Evolutionary conservation across 1,140 invertebrate species (phyloP).

Genomic region (Eriocheir sinensis): DNA sequence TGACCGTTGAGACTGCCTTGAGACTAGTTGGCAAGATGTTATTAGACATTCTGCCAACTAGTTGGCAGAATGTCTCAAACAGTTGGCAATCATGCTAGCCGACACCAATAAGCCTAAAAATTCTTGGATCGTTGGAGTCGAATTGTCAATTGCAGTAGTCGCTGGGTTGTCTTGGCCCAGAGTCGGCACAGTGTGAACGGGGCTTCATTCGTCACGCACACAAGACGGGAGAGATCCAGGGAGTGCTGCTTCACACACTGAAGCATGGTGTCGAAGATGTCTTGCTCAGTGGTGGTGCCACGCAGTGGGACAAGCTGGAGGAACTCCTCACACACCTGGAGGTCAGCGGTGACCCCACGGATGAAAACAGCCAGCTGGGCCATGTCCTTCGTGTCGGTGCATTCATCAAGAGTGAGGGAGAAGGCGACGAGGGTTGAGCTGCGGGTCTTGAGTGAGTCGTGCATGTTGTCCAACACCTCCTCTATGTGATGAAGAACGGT

Average conservation of each 20-base stretch:
- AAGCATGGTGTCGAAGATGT: constrained; percentile 35
- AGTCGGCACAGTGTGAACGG: too few species aligned
- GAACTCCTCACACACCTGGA: constrained; percentile 44
- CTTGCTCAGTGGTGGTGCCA: not conserved
- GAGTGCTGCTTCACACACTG: constrained; percentile 15
- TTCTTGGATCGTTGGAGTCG: too few species aligned
- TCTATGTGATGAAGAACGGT: not conserved
- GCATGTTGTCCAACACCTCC: constrained; percentile 25
- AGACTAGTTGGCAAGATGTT: too few species aligned
- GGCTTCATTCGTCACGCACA: constrained; percentile 59
- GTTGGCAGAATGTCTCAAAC: too few species aligned
- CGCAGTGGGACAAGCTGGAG: constrained; percentile 32
- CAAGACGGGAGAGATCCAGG: constrained; percentile 48
- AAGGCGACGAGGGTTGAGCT: not conserved
- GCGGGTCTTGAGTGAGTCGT: not conserved
- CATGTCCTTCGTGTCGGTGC: constrained; percentile 46
- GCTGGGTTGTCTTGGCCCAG: too few species aligned
- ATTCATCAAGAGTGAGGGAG: constrained; percentile 33
- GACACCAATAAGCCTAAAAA: too few species aligned
- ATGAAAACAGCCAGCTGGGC: constrained; percentile 57
- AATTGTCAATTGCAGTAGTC: too few species aligned
- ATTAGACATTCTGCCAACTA: too few species aligned
- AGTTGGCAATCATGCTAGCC: too few species aligned
- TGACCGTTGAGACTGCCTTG: too few species aligned
- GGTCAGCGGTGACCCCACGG: constrained; percentile 37